Percentiles rank a stretch among this genome's conserved stretches.
phyloP scores from a whole-genome alignment of 64 coral and sea anemone genomes.

The Montipora capricornis region DNA sequence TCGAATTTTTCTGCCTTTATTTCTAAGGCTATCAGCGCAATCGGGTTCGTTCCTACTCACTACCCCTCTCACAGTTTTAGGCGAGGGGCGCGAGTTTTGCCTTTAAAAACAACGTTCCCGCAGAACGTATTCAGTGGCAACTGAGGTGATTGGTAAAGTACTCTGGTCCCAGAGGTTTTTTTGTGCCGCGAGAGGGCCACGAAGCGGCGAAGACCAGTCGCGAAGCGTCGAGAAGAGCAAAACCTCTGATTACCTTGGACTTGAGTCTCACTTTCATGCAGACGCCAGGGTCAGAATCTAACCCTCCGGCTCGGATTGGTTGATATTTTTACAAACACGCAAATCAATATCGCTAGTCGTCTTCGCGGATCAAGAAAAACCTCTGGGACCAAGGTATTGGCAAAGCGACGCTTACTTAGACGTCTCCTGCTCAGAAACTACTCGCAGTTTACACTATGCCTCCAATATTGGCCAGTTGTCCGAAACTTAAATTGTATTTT shows the following conservation, averaged over 20 bases:
- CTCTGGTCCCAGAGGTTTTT: too few relatives aligned
- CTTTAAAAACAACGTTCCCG: neutral
- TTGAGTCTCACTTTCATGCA: too few relatives aligned
- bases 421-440: neutral
- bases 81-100: neutral
- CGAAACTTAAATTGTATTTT: neutral
- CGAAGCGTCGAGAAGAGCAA: too few relatives aligned
- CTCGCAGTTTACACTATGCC: neutral
- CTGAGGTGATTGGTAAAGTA: too few relatives aligned
- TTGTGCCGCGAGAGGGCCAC: too few relatives aligned
- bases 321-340: too few relatives aligned
- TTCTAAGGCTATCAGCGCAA: neutral
- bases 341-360: too few relatives aligned
- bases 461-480: neutral
- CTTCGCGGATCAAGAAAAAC: too few relatives aligned
- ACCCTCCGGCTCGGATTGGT: too few relatives aligned
- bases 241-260: too few relatives aligned
- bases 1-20: neutral
- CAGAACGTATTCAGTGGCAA: conserved; percentile 16
- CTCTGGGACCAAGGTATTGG: neutral
- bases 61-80: conserved; percentile 9
- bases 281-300: too few relatives aligned
- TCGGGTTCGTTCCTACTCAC: neutral
- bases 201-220: too few relatives aligned
- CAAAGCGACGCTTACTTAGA: conserved; percentile 6